These are phyloP conservation scores for Mirza zaza DNA, from an alignment of 2,113 vertebrate genomes.

Conservation along the genomic window DNA sequence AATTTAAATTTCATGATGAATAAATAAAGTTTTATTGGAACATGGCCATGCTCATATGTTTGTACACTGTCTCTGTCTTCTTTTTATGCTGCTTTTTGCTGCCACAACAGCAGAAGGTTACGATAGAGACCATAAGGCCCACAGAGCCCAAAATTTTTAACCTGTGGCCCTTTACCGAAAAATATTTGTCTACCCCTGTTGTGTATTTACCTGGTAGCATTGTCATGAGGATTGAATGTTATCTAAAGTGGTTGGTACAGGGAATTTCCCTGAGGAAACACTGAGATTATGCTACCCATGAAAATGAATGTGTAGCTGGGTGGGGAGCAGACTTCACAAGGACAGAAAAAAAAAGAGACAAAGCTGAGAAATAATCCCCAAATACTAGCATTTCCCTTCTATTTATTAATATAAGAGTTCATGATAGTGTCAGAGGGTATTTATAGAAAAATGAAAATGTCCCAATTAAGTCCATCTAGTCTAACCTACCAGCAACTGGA, in stretches of 20 bases:
- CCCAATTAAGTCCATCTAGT: not conserved
- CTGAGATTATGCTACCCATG: not conserved
- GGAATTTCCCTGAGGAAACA: not conserved
- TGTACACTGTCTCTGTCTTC: not conserved
- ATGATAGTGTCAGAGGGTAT: not conserved
- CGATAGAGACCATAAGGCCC: not conserved
- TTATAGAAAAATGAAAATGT: not conserved
- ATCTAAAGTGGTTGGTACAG: not conserved
- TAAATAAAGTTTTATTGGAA: slow-evolving; percentile 50
- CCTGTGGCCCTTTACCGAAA: not conserved
- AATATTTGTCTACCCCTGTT: not conserved
- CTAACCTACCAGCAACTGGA: not conserved
- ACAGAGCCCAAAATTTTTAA: not conserved
- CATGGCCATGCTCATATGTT: not conserved
- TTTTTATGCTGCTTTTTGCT: not conserved
- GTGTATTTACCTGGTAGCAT: not conserved
- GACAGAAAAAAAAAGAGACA: not conserved
- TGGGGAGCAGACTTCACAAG: not conserved
- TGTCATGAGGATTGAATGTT: not conserved
- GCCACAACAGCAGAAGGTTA: not conserved
- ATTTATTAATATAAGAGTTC: not conserved
- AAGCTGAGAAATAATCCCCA: not conserved
- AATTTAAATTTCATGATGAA: slow-evolving; percentile 42
- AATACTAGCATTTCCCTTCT: not conserved
- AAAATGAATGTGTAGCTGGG: not conserved